phyloP scores from a whole-genome alignment of 2,888 invertebrate genomes.

The Catocala sponsa region DNA sequence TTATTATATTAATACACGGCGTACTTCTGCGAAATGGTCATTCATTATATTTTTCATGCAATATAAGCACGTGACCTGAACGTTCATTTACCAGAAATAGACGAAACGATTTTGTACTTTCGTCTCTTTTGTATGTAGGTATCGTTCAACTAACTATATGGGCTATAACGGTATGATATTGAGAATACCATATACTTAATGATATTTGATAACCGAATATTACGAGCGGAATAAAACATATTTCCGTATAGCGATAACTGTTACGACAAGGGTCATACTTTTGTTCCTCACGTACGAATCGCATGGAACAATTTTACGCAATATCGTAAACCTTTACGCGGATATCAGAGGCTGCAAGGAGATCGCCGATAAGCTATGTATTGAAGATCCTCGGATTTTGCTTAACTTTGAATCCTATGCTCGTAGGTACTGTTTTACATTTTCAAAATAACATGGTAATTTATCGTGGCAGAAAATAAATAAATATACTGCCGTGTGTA shows the following conservation, averaged over 20 bases:
- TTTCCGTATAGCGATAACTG: conserved; percentile 24
- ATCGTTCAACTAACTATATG: not conserved
- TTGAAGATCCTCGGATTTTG: conserved; percentile 36
- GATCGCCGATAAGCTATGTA: conserved; percentile 43
- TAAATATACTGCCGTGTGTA: not conserved
- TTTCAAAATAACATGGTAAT: conserved; percentile 3
- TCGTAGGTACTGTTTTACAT: conserved; percentile 27
- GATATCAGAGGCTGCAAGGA: conserved; percentile 31
- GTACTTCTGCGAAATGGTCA: no score
- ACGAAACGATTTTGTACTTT: no score
- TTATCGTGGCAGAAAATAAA: conserved; percentile 15
- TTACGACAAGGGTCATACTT: conserved; percentile 22
- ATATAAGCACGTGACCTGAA: no score
- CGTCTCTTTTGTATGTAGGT: no score
- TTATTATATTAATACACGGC: no score
- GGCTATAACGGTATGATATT: not conserved
- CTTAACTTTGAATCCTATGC: conserved; percentile 32
- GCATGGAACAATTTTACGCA: conserved; percentile 30
- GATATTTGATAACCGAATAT: conserved; percentile 3
- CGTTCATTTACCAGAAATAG: no score
- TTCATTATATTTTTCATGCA: no score
- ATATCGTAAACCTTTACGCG: conserved; percentile 42
- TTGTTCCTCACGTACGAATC: conserved; percentile 22
- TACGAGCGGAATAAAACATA: conserved; percentile 12
- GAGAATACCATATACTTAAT: not conserved